These are phyloP conservation scores for Calidris pygmaea DNA, from an alignment of 2,113 vertebrate genomes.

Conservation along the genomic window DNA sequence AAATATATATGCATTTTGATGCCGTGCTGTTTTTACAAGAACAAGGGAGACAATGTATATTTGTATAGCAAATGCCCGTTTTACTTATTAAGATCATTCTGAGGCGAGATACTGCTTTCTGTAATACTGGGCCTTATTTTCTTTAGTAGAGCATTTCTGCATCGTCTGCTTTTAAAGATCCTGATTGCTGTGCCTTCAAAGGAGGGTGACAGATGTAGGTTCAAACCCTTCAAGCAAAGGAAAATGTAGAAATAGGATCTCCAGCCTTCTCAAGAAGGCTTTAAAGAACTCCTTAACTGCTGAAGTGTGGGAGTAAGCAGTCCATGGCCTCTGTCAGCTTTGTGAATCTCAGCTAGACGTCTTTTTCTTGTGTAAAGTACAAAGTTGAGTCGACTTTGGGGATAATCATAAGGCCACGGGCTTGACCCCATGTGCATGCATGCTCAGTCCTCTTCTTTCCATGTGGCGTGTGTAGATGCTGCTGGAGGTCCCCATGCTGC, in stretches of 20 bases:
- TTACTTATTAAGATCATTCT: not conserved
- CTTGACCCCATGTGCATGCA: not conserved
- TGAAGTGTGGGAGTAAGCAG: not conserved
- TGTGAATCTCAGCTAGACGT: not conserved
- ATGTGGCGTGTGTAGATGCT: rapidly evolving
- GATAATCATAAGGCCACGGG: rapidly evolving
- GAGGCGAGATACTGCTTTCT: not conserved
- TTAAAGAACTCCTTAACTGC: not conserved
- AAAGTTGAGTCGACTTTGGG: not conserved
- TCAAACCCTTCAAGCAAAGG: not conserved
- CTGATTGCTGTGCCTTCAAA: not conserved
- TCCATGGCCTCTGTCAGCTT: not conserved
- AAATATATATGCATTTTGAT: not conserved
- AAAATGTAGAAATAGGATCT: not conserved
- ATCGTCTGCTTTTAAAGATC: not conserved
- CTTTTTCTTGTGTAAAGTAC: not conserved
- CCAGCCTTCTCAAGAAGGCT: not conserved
- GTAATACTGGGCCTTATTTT: not conserved
- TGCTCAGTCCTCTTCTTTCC: not conserved
- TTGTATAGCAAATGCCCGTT: not conserved
- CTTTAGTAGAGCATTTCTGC: not conserved
- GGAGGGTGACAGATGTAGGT: not conserved
- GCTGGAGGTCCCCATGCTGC: not conserved
- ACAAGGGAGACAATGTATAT: not conserved
- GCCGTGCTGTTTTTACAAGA: not conserved